Evolutionary conservation across 2,888 invertebrate genomes (phyloP), one percentile per base, ranked within the genome.

Genomic region (Halictus ligatus): DNA sequence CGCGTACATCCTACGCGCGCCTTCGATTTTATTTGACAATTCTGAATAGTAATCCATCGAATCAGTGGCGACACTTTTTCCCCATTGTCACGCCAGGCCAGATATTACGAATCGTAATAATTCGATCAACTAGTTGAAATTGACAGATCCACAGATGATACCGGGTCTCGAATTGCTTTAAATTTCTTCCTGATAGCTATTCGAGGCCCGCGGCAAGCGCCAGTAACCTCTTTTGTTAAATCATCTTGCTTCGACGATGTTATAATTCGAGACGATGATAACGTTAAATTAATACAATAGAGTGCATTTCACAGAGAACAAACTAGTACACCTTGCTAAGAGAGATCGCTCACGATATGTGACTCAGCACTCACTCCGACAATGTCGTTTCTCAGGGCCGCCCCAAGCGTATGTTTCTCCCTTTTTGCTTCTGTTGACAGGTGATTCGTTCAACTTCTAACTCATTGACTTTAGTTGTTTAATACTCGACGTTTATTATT

Each of bases 301-400:
- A 76, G 75, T 84, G 76, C 71, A 86, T 86, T 88, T 89, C 81
- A 78, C 89, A 80, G 87, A 89, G 91, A 89, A 89, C 86, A 81
- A 64, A 89, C 77, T 81, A 86, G 86, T 86, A 83, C 92, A 91
- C 91, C 91, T 92, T 90, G 85, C 89, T 87, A 75, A 78, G 86
- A 90, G 88, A 93, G 91, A 93, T 93, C 85, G 90, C 86, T 88
- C 84, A 77, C 90, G 91, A 92, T 91, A 90, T 93, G 91, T 93
- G 93, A 93, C 93, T 93, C 93, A 93, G 93, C 93, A 93, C 76
- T 90, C 91, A 84, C 81, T 89, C 78, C 80, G 90, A 87, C 89
- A 89, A 91, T 91, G 89, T 89, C 86, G 91, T 80, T 73, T 78
- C 60, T 78, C 92, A 93, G 92, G 90, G 90, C 78, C 90, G 93